Evolutionary conservation across 2,113 vertebrate species (phyloP), one percentile per base, ranked within the genome.

Genomic region (Erinaceus europaeus): DNA sequence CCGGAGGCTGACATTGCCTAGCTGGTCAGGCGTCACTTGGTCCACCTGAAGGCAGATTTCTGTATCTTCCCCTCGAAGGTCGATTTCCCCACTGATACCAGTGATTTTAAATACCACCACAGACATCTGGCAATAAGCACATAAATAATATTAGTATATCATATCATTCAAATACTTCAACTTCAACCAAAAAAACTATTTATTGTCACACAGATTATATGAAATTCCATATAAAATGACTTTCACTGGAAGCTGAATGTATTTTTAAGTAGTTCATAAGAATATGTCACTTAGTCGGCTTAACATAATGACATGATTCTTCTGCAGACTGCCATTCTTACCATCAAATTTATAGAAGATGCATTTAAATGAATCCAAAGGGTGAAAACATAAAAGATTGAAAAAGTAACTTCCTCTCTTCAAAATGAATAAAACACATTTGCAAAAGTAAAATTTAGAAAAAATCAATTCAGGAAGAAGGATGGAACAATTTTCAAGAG

Each of bases 101-200:
- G 97, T 97, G 84, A 99, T 98, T 97, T 98, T 99, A 96, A 99
- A 95, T 92, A 99, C 98, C 94, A 99, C 97, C 91, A 99, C 98
- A 4, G 99, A 99, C 96, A 99, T 98, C 99, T 99, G 96, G 77
- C 59, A 96, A 96, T 36, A 91, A 95, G 94, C 18, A 75, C 10
- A 95, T 89, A 96, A 93, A 75, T 0, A 38, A 76, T 40, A 92
- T 94, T 92, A 95, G 78, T 69, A 83, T n/a, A 86, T 2, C 20
- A 71, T n/a, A n/a, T n/a, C n/a, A n/a, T n/a, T n/a, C n/a, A n/a
- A n/a, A n/a, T n/a, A n/a, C n/a, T n/a, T n/a, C n/a, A n/a, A n/a
- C n/a, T n/a, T n/a, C n/a, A n/a, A n/a, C n/a, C n/a, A n/a, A n/a
- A n/a, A n/a, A n/a, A n/a, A n/a, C n/a, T n/a, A n/a, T n/a, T n/a